Conservation (phyloP, 1,140 invertebrate species). For the Heterodera carotae region DNA sequence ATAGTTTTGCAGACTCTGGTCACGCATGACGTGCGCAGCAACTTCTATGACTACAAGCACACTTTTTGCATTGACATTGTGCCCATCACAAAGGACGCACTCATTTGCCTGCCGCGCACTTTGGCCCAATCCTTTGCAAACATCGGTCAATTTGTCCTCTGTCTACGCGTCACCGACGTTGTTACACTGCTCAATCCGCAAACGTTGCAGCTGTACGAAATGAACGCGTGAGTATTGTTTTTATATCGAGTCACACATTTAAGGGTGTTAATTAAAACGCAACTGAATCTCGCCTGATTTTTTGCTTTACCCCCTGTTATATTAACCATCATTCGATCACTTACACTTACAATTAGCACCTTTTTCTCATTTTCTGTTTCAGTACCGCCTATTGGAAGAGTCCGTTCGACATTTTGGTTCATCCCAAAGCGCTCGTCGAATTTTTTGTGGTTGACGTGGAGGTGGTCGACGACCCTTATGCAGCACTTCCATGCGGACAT, state of each 20-base stretch:
- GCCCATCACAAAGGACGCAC: conserved; percentile 90
- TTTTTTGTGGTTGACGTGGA: conserved; percentile 95
- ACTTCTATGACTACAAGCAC: conserved; percentile 93
- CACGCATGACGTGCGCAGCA: conserved; percentile 94
- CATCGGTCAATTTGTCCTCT: conserved; percentile 85
- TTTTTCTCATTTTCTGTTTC: conserved; percentile 80
- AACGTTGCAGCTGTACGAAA: conserved; percentile 79
- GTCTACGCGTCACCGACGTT: conserved; percentile 82
- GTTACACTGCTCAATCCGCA: conserved; percentile 91
- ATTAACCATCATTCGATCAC: background rate
- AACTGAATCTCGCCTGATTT: too few relatives aligned
- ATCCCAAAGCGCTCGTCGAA: conserved; percentile 85
- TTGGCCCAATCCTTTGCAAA: conserved; percentile 76
- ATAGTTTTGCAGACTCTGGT: conserved; percentile 83
- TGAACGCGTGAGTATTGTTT: conserved; percentile 53
- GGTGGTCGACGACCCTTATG: conserved; percentile 76
- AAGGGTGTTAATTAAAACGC: too few relatives aligned
- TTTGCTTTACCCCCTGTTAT: too few relatives aligned
- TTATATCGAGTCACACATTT: too few relatives aligned
- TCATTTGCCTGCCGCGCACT: conserved; percentile 89
- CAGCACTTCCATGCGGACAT: conserved; percentile 72
- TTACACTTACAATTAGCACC: background rate
- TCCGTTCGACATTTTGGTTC: conserved; percentile 82
- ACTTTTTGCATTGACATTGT: conserved; percentile 86
- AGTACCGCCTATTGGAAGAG: conserved; percentile 80